phyloP scores from a whole-genome alignment of 2,888 invertebrate genomes.

The Patella ulyssiponensis region DNA sequence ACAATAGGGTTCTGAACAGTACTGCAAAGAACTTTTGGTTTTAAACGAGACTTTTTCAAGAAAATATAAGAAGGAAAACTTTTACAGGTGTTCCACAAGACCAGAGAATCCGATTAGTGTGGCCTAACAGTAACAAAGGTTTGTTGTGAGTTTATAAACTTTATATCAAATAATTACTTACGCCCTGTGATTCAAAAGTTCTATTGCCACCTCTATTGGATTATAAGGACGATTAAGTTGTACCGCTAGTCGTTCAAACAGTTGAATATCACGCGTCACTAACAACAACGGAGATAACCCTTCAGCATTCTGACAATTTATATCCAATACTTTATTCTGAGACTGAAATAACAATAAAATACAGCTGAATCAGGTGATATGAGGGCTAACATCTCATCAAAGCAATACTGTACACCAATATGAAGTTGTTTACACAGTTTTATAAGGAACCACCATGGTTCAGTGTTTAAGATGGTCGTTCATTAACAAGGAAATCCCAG shows the following conservation, averaged over 20 bases:
- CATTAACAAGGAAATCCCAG: no score
- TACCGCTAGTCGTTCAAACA: conserved; percentile 63
- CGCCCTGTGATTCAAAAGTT: conserved; percentile 63
- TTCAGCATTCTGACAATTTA: conserved; percentile 67
- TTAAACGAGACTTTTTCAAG: no score
- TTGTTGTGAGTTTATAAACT: background rate
- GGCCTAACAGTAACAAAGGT: no score
- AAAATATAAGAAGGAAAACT: no score
- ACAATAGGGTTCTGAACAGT: no score
- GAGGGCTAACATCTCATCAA: no score
- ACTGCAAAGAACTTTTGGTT: no score
- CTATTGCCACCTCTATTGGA: conserved; percentile 61
- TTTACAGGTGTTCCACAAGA: no score
- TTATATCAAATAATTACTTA: conserved; percentile 43
- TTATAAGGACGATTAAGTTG: conserved; percentile 60
- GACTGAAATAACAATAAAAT: conserved; percentile 39
- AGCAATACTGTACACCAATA: no score
- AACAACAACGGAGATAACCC: conserved; percentile 68
- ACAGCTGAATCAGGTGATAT: background rate
- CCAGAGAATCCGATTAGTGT: background rate
- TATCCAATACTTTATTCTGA: conserved; percentile 59
- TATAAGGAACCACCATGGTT: no score
- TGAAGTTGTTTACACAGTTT: no score
- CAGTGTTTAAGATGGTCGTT: no score
- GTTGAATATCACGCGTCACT: conserved; percentile 62